Conservation (phyloP, 2,888 invertebrate genomes). For the Chrysotoxum bicinctum region DNA sequence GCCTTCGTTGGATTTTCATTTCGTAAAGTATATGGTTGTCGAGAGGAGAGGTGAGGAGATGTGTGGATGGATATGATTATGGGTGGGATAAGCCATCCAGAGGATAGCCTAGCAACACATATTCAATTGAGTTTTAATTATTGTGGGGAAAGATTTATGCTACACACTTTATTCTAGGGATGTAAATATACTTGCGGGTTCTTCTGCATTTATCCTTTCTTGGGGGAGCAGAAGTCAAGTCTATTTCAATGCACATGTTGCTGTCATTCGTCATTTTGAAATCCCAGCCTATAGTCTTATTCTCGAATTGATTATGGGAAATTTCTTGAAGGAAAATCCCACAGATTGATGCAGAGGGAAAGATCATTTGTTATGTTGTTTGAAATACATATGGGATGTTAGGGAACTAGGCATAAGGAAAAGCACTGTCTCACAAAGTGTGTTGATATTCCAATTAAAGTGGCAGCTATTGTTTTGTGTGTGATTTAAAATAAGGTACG, state of each 20-base stretch:
- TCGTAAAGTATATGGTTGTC: no score
- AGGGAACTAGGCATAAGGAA: no score
- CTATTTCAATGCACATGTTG: slow-evolving; percentile 47
- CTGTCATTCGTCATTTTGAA: slow-evolving; percentile 40
- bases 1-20: slow-evolving; percentile 51
- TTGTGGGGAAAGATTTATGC: slow-evolving; percentile 57
- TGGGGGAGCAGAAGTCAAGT: slow-evolving; percentile 23
- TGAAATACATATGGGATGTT: background rate
- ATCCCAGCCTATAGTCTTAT: background rate
- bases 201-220: slow-evolving; percentile 44
- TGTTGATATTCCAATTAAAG: background rate
- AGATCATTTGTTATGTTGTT: background rate
- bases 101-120: slow-evolving; percentile 31
- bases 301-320: slow-evolving; percentile 61
- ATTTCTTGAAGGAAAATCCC: slow-evolving; percentile 55
- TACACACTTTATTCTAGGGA: background rate
- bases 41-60: background rate
- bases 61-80: background rate
- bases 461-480: background rate
- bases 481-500: no score
- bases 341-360: slow-evolving; percentile 15
- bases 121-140: slow-evolving; percentile 68
- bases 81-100: slow-evolving; percentile 10
- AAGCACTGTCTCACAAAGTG: background rate
- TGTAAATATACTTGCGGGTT: background rate